These are phyloP conservation scores for Xestia xanthographa DNA, from an alignment of 2,888 invertebrate species.

Conservation along the genomic window DNA sequence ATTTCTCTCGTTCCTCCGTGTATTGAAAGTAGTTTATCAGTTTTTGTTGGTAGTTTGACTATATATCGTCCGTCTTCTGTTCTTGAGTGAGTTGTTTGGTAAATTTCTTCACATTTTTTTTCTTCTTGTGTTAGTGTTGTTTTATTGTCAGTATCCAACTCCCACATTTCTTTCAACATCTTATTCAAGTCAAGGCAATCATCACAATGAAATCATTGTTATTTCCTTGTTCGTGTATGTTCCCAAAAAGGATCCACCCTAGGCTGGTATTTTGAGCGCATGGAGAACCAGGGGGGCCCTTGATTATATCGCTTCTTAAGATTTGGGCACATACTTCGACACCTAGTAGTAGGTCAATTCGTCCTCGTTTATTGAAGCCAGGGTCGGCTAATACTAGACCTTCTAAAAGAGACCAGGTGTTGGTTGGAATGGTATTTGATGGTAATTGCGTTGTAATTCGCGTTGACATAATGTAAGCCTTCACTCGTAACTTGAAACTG, in stretches of 20 bases:
- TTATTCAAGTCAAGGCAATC: conserved; percentile 33
- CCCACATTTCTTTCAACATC: conserved; percentile 53
- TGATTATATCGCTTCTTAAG: conserved; percentile 22
- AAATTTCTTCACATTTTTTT: conserved; percentile 62
- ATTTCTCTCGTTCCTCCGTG: conserved; percentile 57
- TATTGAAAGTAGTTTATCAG: conserved; percentile 28
- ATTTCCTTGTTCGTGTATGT: conserved; percentile 8
- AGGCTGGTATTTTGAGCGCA: conserved; percentile 42
- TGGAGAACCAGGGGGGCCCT: conserved; percentile 29
- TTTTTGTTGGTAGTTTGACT: conserved; percentile 60
- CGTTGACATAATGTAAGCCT: conserved; percentile 22
- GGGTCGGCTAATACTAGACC: conserved; percentile 46
- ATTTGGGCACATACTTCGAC: conserved; percentile 42
- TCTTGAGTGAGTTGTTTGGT: conserved; percentile 51
- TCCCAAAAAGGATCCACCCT: conserved; percentile 32
- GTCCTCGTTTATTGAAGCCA: conserved; percentile 51
- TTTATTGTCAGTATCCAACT: conserved; percentile 40
- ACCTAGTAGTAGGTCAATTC: conserved; percentile 56
- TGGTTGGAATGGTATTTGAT: conserved; percentile 25
- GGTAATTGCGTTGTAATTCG: conserved; percentile 23
- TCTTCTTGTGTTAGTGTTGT: conserved; percentile 42
- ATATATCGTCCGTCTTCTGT: conserved; percentile 56
- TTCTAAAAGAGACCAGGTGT: conserved; percentile 24
- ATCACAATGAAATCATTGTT: conserved; percentile 21
- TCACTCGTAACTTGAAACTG: conserved; percentile 18